Evolutionary conservation across 2,888 invertebrate genomes (phyloP), one percentile per base, ranked within the genome.

Genomic region (Spisula solida): DNA sequence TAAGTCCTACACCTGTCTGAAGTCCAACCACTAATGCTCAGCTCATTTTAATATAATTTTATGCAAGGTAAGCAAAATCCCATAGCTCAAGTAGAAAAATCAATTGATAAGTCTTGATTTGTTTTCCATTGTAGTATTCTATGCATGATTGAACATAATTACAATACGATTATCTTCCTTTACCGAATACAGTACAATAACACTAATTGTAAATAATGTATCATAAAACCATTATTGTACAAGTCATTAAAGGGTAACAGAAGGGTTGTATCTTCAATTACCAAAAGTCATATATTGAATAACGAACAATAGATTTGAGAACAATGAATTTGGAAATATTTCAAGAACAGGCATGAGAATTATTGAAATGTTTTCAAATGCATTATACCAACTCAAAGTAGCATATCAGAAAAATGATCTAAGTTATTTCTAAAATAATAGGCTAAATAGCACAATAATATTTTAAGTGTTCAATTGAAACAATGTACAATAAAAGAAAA

Each of bases 331-430:
- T 92, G 92, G 92, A 92, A 92, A 51, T 88, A 86, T 89, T 92
- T 89, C 92, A 92, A 92, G 88, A 81, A 86, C 88, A 86, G 86
- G 88, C 90, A 88, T 90, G 92, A 88, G 90, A 88, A 91, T 81
- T 81, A 82, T 75, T 80, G 79, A 87, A 86, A 86, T 81, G 85
- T 86, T 80, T 90, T 84, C 85, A 88, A 91, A 88, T 87, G 87
- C 86, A 88, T 81, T 90, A 90, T 90, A 83, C 85, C 85, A 75
- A 87, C 86, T 60, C 80, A 82, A 83, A 81, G 87, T 87, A 91
- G 81, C 51, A 84, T 91, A 91, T 91, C 91, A 83, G 66, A 82
- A 90, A 47, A 92, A 48, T 82, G 47, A 88, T 90, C 90, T 81
- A 70, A 85, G 86, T 79, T 88, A 85, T 88, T 78, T 82, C 66